These are phyloP conservation scores for Pleuronectes platessa DNA, from an alignment of 2,113 vertebrate species.

Conservation along the genomic window DNA sequence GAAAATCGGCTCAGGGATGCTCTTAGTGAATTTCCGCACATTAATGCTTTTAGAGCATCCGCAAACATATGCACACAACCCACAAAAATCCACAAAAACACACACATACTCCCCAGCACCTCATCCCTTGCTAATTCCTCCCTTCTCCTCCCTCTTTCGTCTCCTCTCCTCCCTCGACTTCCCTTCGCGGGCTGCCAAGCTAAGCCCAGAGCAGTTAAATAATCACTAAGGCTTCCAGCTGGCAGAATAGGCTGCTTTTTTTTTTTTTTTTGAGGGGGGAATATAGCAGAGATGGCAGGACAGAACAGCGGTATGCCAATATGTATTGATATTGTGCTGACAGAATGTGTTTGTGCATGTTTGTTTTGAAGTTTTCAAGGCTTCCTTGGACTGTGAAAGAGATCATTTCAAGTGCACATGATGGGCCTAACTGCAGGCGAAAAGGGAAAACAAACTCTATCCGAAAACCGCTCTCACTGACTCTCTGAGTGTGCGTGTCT, in stretches of 20 bases:
- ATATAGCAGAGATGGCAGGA: slow-evolving; percentile 69
- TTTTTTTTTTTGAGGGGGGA: slow-evolving; percentile 34
- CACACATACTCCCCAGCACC: slow-evolving; percentile 36
- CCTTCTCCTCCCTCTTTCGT: slow-evolving; percentile 71
- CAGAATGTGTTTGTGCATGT: slow-evolving; percentile 53
- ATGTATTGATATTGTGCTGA: slow-evolving; percentile 74
- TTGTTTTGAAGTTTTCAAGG: slow-evolving; percentile 60
- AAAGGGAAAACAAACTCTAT: slow-evolving; percentile 22
- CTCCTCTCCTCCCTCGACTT: slow-evolving; percentile 74
- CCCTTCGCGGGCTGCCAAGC: slow-evolving; percentile 73
- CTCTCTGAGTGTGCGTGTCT: neutral
- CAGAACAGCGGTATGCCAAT: slow-evolving; percentile 73
- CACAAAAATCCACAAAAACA: slow-evolving; percentile 23
- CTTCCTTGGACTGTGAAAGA: slow-evolving; percentile 38
- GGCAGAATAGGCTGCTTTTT: slow-evolving; percentile 70
- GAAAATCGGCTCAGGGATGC: slow-evolving; percentile 72
- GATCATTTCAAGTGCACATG: slow-evolving; percentile 38
- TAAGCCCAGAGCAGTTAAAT: slow-evolving; percentile 81
- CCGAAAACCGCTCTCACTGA: neutral
- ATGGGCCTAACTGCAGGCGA: slow-evolving; percentile 9
- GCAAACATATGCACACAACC: slow-evolving; percentile 46
- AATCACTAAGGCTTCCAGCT: slow-evolving; percentile 81
- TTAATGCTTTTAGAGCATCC: slow-evolving; percentile 68
- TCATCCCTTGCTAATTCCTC: slow-evolving; percentile 79
- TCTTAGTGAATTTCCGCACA: slow-evolving; percentile 71